Evolutionary conservation across 2,797 vertebrate genomes (phyloP).

Genomic region (Coracias cyanogaster): DNA sequence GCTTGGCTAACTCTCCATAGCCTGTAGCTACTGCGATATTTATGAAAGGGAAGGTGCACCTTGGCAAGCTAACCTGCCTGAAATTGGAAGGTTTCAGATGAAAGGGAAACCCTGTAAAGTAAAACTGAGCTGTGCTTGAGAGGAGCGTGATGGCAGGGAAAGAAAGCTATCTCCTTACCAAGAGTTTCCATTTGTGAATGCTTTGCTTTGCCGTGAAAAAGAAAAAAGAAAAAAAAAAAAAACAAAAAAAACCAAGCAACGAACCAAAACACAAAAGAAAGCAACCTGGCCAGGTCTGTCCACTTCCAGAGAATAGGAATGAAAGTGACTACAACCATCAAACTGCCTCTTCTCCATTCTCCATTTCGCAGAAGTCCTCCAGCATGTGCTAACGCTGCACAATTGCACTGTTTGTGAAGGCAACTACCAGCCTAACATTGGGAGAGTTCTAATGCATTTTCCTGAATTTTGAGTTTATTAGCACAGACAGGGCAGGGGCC

Average conservation of each 20-base stretch:
- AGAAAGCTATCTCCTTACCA: neutral
- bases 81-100: slow-evolving; percentile 73
- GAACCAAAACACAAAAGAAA: neutral
- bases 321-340: neutral
- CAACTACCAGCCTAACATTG: neutral
- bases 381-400: neutral
- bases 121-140: neutral
- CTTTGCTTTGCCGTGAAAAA: neutral
- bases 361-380: neutral
- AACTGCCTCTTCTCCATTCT: neutral
- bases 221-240: no score
- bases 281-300: neutral
- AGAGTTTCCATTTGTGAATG: slow-evolving; percentile 9
- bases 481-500: neutral
- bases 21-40: slow-evolving; percentile 69
- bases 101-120: slow-evolving; percentile 61
- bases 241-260: neutral
- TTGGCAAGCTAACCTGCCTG: slow-evolving; percentile 70
- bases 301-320: neutral
- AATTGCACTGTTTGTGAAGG: neutral
- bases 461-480: neutral
- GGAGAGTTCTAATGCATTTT: neutral
- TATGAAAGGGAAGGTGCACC: slow-evolving; percentile 75
- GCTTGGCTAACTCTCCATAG: slow-evolving; percentile 73
- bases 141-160: neutral